These are phyloP conservation scores for Scolopax mira DNA, from an alignment of 2,113 vertebrate species.

Conservation along the genomic window DNA sequence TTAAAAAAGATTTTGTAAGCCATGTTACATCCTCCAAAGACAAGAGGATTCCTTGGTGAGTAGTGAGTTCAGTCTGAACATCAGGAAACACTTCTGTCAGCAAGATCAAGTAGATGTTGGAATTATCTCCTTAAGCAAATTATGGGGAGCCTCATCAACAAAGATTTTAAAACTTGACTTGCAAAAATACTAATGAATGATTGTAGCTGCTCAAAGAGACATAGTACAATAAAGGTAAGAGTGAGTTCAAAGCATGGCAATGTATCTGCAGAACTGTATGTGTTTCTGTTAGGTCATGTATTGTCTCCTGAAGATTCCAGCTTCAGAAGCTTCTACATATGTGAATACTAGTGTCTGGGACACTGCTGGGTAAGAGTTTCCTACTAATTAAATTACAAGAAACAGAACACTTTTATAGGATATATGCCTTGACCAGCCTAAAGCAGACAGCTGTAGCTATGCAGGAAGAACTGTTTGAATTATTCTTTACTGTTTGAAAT, in stretches of 20 bases:
- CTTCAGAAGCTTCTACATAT: not conserved
- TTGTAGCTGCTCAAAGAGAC: not conserved
- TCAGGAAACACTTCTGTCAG: not conserved
- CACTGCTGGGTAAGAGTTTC: not conserved
- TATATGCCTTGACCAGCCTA: not conserved
- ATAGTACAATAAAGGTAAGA: not conserved
- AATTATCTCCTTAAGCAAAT: not conserved
- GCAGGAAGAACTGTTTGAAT: not conserved
- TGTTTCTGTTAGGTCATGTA: not conserved
- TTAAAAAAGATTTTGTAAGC: not conserved
- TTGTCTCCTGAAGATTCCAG: not conserved
- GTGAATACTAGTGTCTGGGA: not conserved
- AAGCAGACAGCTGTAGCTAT: not conserved
- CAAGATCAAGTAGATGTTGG: not conserved
- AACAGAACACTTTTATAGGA: not conserved
- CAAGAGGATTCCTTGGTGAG: not conserved
- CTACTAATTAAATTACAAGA: not conserved
- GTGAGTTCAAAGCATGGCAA: not conserved
- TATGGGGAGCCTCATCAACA: not conserved
- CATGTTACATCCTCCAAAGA: rapidly evolving
- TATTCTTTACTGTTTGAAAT: not conserved
- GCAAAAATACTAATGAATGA: not conserved
- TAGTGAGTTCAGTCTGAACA: not conserved
- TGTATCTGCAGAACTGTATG: not conserved
- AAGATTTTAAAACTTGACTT: not conserved